Evolutionary conservation across 2,888 invertebrate species (phyloP), one percentile per base, ranked within the genome.

Genomic region (Drosophila recens): DNA sequence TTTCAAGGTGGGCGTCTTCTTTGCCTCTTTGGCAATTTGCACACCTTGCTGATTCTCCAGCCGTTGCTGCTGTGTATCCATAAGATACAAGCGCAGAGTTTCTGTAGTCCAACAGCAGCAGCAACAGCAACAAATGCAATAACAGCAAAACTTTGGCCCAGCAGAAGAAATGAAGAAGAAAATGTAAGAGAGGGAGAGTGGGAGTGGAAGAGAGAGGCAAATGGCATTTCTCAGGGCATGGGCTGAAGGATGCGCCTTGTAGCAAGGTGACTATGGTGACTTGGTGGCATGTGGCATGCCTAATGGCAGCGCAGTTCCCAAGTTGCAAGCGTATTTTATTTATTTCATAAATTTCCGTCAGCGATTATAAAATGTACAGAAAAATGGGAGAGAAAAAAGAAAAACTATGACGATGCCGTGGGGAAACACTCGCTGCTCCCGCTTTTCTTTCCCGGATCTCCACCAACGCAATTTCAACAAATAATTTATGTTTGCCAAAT

Each of bases 401-500:
- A 62, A 62, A 76, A 80, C 79, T 80, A 78, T 72, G 63, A 36
- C 62, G 54, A 34, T 58, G 51, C 67, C 73, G 15, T 49, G 46
- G 86, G 86, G 72, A 87, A 51, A 34, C 67, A 69, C 66, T 63
- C 40, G 42, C 36, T 6, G 33, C n/a, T 52, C 36, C 42, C 17
- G 20, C 33, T 13, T 17, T 42, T 11, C 6, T 27, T 11, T n/a
- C 17, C 40, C 20, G 40, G 9, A n/a, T 20, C 15, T 11, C 49
- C 56, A 34, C 56, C 6, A 23, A 23, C 9, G 71, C 64, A 46
- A 71, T 67, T 76, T 68, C 20, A 13, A 9, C 79, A 75, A 78
- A 90, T 82, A 83, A 89, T 89, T 89, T 87, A 75, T 83, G 81
- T 76, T 67, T 74, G 74, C 75, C 75, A 77, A 90, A 81, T 89